These are phyloP conservation scores for Arion vulgaris DNA, from an alignment of 1,140 invertebrate genomes.

Conservation along the genomic window DNA sequence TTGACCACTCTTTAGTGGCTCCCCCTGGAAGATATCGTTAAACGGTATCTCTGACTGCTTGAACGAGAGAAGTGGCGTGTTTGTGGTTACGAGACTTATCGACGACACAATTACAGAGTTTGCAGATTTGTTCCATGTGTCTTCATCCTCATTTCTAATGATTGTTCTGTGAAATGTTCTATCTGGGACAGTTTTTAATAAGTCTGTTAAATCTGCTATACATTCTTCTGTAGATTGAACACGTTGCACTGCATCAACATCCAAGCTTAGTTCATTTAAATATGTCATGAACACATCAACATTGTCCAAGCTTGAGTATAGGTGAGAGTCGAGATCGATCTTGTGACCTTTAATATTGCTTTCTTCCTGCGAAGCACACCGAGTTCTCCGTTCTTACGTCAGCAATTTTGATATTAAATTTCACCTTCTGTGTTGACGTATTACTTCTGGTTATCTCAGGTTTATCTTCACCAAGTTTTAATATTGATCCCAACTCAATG, in stretches of 20 bases:
- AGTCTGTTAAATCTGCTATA: neutral
- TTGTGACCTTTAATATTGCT: neutral
- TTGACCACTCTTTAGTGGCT: neutral
- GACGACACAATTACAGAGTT: neutral
- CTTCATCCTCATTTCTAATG: neutral
- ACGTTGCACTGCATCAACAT: neutral
- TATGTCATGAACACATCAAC: slow-evolving; percentile 43
- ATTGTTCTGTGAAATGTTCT: neutral
- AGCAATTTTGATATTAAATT: neutral
- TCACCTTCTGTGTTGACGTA: neutral
- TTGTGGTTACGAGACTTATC: neutral
- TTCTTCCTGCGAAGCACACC: neutral
- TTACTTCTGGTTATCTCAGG: neutral
- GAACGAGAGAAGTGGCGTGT: neutral
- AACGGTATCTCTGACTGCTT: neutral
- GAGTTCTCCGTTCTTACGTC: neutral
- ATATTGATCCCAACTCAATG: neutral
- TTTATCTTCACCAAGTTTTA: neutral
- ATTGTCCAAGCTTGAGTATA: slow-evolving; percentile 35
- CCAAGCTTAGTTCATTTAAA: slow-evolving; percentile 32
- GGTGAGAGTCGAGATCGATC: slow-evolving; percentile 18
- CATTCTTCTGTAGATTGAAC: neutral
- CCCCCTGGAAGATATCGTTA: neutral
- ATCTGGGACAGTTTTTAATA: neutral
- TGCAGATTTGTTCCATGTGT: neutral